Evolutionary conservation across 2,888 invertebrate species (phyloP), one percentile per base, ranked within the genome.

Genomic region (Dorcus hopei): DNA sequence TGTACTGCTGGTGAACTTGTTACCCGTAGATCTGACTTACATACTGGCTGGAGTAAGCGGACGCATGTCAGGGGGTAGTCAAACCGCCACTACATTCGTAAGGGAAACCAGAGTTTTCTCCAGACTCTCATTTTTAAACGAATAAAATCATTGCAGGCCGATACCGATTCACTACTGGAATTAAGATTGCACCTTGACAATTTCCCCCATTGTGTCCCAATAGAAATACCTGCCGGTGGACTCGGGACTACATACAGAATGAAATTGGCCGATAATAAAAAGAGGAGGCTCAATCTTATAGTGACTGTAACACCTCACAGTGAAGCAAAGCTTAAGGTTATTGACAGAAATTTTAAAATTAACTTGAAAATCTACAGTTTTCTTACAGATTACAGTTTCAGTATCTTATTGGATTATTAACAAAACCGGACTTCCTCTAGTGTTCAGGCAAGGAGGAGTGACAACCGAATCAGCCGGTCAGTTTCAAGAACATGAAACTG

Each of bases 401-500:
- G 91, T 93, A 2, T 91, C 93, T 2, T 96, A 90, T 80, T 98
- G 97, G 97, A 86, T 99, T 65, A 88, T 98, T 59, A 98, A 99
- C 81, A 92, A 93, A 78, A 92, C 96, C 5, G 97, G 97, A 0
- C 81, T 99, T 61, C 97, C 98, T n/a, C 80, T 99, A 61, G 90
- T 99, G 54, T 95, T 97, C 56, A 87, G 90, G 67, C 97, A 97
- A 79, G 95, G 94, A 76, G 92, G 93, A 0, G 86, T 87, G 9
- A 83, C 85, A 9, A 75, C 80, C 26, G 90, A 88, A 70, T 89
- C 91, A 62, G 91, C 93, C 6, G 97, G 97, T 2, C 97, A 97
- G 80, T 93, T 91, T 76, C 89, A 89, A 58, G 98, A 98, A 77
- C 95, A 98, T 77, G 98, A 99, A 81, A 85, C 89, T 68, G 97